A percentile compares a stretch with the other conserved stretches of the same genome.
Evolutionary conservation across 35 echinoderm and acorn worm genomes (phyloP).

Genomic region (Holothuria glaberrima): DNA sequence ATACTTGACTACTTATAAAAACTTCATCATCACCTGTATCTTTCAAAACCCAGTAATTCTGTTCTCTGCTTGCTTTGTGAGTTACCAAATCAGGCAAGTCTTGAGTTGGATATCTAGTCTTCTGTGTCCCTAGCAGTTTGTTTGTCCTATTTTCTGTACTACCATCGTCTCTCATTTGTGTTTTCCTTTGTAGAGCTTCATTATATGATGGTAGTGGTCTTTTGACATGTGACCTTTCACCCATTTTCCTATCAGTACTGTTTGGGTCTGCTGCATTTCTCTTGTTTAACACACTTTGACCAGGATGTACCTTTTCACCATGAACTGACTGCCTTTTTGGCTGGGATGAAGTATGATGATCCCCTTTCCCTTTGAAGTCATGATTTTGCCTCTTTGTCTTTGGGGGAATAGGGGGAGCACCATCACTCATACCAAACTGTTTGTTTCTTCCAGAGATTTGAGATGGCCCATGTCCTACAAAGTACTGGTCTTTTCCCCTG

Average conservation of each 20-base stretch:
- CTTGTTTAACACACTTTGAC: too few relatives aligned
- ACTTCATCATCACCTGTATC: slow-evolving; percentile 20
- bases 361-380: neutral
- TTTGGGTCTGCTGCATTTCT: neutral
- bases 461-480: neutral
- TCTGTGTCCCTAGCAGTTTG: neutral
- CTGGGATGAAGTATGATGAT: too few relatives aligned
- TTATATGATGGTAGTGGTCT: slow-evolving; percentile 9
- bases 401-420: neutral
- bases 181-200: slow-evolving; percentile 9
- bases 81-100: slow-evolving; percentile 22
- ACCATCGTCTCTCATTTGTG: neutral
- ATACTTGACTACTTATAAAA: slow-evolving; percentile 34
- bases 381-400: neutral
- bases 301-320: too few relatives aligned
- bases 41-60: slow-evolving; percentile 10
- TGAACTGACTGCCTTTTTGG: too few relatives aligned
- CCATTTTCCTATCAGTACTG: neutral
- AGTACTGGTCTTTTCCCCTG: neutral
- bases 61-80: neutral
- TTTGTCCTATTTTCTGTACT: neutral
- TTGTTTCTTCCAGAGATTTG: neutral
- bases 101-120: neutral
- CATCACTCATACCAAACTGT: neutral
- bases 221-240: neutral